Evolutionary conservation across 2,113 vertebrate species (phyloP).

Genomic region (Onychorhynchus coronatus): DNA sequence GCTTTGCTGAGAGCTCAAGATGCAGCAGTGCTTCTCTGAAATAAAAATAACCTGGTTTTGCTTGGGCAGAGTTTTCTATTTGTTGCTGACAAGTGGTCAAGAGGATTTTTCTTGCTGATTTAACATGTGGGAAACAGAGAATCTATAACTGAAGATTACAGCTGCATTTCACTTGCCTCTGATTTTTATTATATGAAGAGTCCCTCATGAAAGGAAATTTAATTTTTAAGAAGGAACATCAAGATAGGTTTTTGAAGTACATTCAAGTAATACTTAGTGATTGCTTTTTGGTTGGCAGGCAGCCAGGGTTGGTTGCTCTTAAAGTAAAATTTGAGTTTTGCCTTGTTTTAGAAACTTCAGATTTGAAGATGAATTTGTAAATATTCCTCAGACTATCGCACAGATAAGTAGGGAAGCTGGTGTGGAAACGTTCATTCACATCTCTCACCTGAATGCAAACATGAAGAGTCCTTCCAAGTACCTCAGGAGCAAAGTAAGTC

Average conservation of each 20-base stretch:
- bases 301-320: neutral
- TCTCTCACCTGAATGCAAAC: conserved; percentile 94
- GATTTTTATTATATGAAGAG: neutral
- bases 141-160: neutral
- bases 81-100: neutral
- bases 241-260: neutral
- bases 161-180: neutral
- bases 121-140: neutral
- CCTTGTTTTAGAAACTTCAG: conserved; percentile 81
- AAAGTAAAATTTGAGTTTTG: neutral
- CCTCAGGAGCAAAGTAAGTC: conserved; percentile 88
- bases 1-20: neutral
- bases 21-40: neutral
- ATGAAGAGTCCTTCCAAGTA: conserved; percentile 90
- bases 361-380: conserved; percentile 87
- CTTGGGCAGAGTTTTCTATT: neutral
- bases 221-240: neutral
- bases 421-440: conserved; percentile 85
- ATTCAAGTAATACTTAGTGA: neutral
- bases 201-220: neutral
- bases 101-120: neutral
- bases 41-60: neutral
- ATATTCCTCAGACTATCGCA: conserved; percentile 86
- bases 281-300: neutral
- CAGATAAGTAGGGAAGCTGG: conserved; percentile 81